Conservation (phyloP, 2,888 invertebrate genomes). For the Trileptium ribeirensis region DNA sequence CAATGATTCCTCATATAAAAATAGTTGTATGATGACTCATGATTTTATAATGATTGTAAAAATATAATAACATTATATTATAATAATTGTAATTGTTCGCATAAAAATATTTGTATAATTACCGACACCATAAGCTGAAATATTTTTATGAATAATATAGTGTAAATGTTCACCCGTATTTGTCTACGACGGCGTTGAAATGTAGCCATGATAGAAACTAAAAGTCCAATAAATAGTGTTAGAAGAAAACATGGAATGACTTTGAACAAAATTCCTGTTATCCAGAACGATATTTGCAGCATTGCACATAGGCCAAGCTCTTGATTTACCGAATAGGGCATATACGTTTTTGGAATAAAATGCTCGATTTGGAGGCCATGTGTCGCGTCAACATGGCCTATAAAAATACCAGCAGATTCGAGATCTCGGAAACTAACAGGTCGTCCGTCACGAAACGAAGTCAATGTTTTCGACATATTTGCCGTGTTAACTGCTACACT, state of each 20-base stretch:
- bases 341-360: background rate
- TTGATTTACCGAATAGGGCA: background rate
- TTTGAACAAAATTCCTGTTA: constrained; percentile 50
- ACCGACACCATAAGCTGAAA: too few relatives aligned
- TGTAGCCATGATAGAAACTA: constrained; percentile 53
- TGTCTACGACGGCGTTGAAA: constrained; percentile 44
- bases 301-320: background rate
- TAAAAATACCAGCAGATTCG: background rate
- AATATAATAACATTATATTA: too few relatives aligned
- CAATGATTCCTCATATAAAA: too few relatives aligned
- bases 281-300: constrained; percentile 33
- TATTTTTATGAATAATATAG: too few relatives aligned
- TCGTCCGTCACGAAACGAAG: background rate
- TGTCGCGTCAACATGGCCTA: background rate
- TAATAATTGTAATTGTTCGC: too few relatives aligned
- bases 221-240: constrained; percentile 53
- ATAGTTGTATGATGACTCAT: too few relatives aligned
- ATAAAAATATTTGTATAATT: too few relatives aligned
- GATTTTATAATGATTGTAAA: too few relatives aligned
- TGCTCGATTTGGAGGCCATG: background rate
- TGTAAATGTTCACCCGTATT: background rate
- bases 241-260: constrained; percentile 54
- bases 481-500: background rate
- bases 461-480: background rate
- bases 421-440: background rate